Evolutionary conservation across 2,113 vertebrate species (phyloP), one percentile per base, ranked within the genome.

Genomic region (Psilopsiagon aymara): DNA sequence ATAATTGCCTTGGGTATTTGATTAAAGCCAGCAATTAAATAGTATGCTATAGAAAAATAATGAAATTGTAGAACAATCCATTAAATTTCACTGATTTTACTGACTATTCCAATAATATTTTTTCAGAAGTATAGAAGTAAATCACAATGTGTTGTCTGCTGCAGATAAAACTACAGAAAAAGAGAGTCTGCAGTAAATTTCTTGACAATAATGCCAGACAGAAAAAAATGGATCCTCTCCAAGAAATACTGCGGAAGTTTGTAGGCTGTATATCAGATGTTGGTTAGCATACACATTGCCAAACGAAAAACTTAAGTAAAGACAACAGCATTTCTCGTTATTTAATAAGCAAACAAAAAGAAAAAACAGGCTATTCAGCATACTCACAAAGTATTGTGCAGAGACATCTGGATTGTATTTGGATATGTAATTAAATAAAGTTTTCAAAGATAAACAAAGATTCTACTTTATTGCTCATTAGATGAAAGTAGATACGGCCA

Each of bases 371-470:
- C 9, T 41, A 71, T 78, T 90, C 31, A 83, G 59, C n/a, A 78
- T 83, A 88, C 37, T 47, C 35, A 68, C 24, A 29, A 53, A 81
- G 18, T 46, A 44, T 57, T 75, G n/a, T 81, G 28, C 28, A 60
- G 82, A 96, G 86, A 86, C 68, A 88, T 92, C 85, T 96, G 90
- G 64, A 80, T 81, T 88, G 46, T 84, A 41, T 86, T 81, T 90
- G 27, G 18, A 90, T 75, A 78, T 44, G 29, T 88, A 95, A 93
- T 68, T 88, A 47, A 92, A 86, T 71, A 81, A 93, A 67, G 39
- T 75, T 93, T 93, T 94, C 23, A 90, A 93, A 84, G 47, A 74
- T 52, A 91, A 84, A 73, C 39, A 87, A 75, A 80, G 4, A 52
- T 79, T 46, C 21, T 73, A 4, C 31, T 76, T 82, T 87, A 79